Evolutionary conservation across 1,140 invertebrate genomes (phyloP).

Genomic region (Nebria ingens): DNA sequence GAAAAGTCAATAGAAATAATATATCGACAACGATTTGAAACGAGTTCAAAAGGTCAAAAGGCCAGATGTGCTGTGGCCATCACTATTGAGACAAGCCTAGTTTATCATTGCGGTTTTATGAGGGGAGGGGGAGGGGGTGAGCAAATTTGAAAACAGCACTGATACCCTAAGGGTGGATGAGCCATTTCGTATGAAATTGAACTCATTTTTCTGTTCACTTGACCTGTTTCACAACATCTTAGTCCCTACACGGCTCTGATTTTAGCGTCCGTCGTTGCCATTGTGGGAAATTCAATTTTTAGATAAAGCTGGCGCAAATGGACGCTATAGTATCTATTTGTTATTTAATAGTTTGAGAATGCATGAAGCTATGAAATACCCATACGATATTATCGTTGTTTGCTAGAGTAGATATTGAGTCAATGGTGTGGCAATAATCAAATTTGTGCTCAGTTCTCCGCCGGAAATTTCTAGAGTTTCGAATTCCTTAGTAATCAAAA

Average conservation of each 20-base stretch:
- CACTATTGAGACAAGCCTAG: too few relatives aligned
- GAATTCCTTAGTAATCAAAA: background rate
- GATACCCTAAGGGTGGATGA: background rate
- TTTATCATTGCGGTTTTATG: too few relatives aligned
- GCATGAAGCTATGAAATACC: background rate
- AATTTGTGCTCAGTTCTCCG: background rate
- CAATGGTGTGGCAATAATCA: background rate
- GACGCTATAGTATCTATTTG: background rate
- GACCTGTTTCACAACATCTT: background rate
- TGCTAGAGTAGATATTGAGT: background rate
- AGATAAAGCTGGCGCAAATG: background rate
- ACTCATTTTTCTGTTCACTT: background rate
- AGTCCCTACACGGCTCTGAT: too few relatives aligned
- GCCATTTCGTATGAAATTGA: background rate
- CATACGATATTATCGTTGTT: too few relatives aligned
- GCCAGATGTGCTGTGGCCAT: too few relatives aligned
- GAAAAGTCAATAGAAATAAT: too few relatives aligned
- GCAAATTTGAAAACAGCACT: too few relatives aligned
- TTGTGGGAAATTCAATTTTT: background rate
- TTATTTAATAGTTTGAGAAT: background rate
- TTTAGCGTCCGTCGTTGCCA: too few relatives aligned
- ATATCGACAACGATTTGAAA: too few relatives aligned
- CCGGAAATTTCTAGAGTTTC: background rate
- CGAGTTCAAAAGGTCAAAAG: too few relatives aligned
- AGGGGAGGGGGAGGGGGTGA: too few relatives aligned